Evolutionary conservation across 2,797 vertebrate genomes (phyloP), one percentile per base, ranked within the genome.

Genomic region (Dermochelys coriacea): DNA sequence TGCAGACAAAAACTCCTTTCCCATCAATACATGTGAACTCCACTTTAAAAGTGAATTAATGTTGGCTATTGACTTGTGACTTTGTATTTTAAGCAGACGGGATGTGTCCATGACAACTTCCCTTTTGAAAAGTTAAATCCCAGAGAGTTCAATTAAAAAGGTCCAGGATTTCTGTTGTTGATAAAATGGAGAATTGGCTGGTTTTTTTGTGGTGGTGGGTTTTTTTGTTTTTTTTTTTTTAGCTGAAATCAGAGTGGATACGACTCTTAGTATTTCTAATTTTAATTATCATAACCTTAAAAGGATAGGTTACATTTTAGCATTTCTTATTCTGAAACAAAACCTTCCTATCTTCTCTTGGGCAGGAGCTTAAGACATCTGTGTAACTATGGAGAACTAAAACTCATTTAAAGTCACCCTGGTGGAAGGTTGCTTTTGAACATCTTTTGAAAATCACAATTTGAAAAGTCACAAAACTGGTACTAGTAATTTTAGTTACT

Each of bases 311-410:
- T 97, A 95, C 96, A 97, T 93, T 96, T 96, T 89, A 93, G 95
- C 94, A 93, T 83, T 87, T 96, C 94, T 95, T 97, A 96, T 93
- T 96, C 87, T 96, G 95, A 94, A 95, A 92, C 91, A 96, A 97
- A 95, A 96, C 95, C 90, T 95, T 95, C 83, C 94, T 93, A 90
- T 86, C 74, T 94, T 91, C 96, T 90, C 86, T 68, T 91, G 92
- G 91, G 77, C 84, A 94, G 31, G 49, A 92, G 85, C 19, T 61
- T 50, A 75, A 55, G 21, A 31, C 84, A 89, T 37, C n/a, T 19
- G 61, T 68, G n/a, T 68, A 8, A 68, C 34, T 68, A 68, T 37
- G 61, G 16, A 34, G 16, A 64, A 64, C 8, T 64, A 68, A 19
- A 68, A 37, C 61, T n/a, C 8, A 19, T 21, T 21, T 68, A 10